Conservation (phyloP, 53 echinoderm and acorn worm genomes). For the Henricia sp. region DNA sequence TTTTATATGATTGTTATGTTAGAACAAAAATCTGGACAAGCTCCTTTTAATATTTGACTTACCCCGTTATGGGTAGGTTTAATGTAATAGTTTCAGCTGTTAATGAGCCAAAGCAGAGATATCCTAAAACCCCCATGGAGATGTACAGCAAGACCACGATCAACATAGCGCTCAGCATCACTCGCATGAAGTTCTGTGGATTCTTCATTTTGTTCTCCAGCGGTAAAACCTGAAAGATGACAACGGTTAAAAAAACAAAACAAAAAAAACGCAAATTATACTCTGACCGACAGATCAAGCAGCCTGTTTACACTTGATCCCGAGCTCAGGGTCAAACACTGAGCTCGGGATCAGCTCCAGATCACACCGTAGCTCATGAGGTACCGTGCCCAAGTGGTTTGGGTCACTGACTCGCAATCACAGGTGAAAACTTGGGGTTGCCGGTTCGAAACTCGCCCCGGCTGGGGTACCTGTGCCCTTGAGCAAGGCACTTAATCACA, state of each 20-base stretch:
- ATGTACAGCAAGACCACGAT: conserved; percentile 79
- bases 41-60: conserved; percentile 21
- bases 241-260: background rate
- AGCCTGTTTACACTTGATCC: no score
- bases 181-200: conserved; percentile 79
- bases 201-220: conserved; percentile 90
- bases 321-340: background rate
- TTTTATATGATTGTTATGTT: background rate
- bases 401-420: no score
- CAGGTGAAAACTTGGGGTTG: no score
- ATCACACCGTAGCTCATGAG: no score
- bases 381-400: no score
- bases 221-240: conserved; percentile 75
- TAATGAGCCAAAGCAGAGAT: conserved; percentile 69
- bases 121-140: conserved; percentile 82
- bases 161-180: conserved; percentile 79
- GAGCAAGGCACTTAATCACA: no score
- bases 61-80: conserved; percentile 75
- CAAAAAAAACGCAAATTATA: background rate
- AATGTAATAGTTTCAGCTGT: conserved; percentile 83
- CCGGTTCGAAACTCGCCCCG: no score
- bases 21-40: background rate
- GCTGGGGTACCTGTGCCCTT: no score
- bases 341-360: no score
- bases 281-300: conserved; percentile 8